These are phyloP conservation scores for Nephrotoma flavescens DNA, from an alignment of 2,888 invertebrate species.

Conservation along the genomic window DNA sequence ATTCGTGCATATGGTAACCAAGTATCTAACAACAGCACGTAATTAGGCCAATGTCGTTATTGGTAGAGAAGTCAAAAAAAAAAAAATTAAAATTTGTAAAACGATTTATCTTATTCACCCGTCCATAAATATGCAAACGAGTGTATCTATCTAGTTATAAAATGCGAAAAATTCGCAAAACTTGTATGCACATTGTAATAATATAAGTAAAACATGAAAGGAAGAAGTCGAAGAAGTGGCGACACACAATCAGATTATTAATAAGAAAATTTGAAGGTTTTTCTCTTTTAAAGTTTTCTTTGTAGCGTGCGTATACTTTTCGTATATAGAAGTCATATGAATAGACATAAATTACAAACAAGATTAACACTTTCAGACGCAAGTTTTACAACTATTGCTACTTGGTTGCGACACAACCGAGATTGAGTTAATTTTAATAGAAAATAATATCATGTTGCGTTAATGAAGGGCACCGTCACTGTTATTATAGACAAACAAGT, in stretches of 20 bases:
- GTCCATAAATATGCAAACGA: background rate
- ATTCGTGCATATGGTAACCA: background rate
- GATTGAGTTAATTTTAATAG: background rate
- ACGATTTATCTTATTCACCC: background rate
- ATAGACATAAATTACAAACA: background rate
- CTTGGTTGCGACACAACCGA: background rate
- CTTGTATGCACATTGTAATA: background rate
- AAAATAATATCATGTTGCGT: background rate
- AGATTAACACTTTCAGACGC: background rate
- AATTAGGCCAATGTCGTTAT: background rate
- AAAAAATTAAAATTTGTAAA: background rate
- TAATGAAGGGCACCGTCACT: background rate
- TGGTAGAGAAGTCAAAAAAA: background rate
- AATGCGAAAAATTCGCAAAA: background rate
- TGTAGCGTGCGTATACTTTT: background rate
- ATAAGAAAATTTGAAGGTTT: background rate
- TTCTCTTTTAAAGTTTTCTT: background rate
- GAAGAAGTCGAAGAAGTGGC: background rate
- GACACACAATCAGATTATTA: background rate
- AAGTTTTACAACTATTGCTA: background rate
- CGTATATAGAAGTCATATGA: background rate
- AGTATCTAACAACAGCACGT: background rate
- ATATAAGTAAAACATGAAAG: background rate
- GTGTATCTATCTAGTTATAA: background rate
- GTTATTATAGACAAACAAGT: background rate